Evolutionary conservation across 1,140 invertebrate species (phyloP).

Genomic region (Gonioctena quinquepunctata): DNA sequence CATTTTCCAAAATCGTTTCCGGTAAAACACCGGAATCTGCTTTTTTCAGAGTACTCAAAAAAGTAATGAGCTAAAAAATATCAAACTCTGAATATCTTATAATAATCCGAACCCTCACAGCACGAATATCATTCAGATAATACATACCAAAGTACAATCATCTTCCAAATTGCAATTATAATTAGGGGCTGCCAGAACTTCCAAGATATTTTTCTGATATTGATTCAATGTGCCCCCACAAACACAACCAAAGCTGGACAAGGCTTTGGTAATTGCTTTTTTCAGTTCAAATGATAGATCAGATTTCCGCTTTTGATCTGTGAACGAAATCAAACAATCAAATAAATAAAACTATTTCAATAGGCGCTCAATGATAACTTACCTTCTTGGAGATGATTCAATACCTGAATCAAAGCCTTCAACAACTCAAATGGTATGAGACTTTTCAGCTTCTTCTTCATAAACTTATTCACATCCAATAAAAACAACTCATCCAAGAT

Average conservation of each 20-base stretch:
- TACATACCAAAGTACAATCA: constrained; percentile 42
- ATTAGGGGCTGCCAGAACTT: constrained; percentile 29
- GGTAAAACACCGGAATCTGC: constrained; percentile 27
- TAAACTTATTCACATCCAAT: constrained; percentile 12
- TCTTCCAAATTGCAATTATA: constrained; percentile 32
- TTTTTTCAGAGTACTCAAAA: constrained; percentile 25
- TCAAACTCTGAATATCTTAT: background rate
- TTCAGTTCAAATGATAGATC: constrained; percentile 22
- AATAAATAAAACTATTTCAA: background rate
- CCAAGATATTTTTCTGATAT: constrained; percentile 29
- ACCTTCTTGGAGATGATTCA: constrained; percentile 31
- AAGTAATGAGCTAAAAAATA: constrained; percentile 31
- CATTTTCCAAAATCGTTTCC: constrained; percentile 22
- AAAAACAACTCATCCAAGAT: constrained; percentile 30
- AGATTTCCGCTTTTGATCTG: constrained; percentile 13
- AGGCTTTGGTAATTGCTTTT: constrained; percentile 11
- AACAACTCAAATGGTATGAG: constrained; percentile 28
- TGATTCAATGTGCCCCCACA: constrained; percentile 4
- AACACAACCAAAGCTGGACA: constrained; percentile 30
- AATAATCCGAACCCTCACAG: too few relatives aligned
- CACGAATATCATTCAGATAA: constrained; percentile 3
- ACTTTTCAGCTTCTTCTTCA: constrained; percentile 27
- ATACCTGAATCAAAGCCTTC: constrained; percentile 19
- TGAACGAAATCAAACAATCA: background rate
- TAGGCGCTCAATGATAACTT: constrained; percentile 3